Percentiles rank a stretch among this genome's conserved stretches.
Conservation (phyloP, 2,888 invertebrate species). For the Lithophane semibrunnea region DNA sequence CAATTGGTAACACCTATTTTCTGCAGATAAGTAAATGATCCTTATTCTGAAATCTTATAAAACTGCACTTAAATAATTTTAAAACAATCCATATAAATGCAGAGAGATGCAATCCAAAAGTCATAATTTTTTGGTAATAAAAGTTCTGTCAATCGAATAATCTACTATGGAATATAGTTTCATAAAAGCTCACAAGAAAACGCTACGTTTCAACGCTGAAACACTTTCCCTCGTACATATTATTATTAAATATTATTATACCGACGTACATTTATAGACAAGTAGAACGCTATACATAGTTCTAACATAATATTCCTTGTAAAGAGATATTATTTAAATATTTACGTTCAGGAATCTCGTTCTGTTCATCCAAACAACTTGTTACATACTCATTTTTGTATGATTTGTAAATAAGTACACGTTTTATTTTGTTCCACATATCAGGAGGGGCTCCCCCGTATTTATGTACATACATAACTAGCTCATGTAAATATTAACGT, state of each 20-base stretch:
- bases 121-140: neutral
- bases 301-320: constrained; percentile 58
- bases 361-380: constrained; percentile 65
- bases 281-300: constrained; percentile 57
- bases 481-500: constrained; percentile 68
- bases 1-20: neutral
- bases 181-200: neutral
- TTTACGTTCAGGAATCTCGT: constrained; percentile 71
- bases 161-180: neutral
- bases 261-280: constrained; percentile 53
- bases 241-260: constrained; percentile 43
- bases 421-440: constrained; percentile 75
- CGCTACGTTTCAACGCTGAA: constrained; percentile 26
- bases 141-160: neutral
- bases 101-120: neutral
- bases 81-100: neutral
- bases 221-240: constrained; percentile 33
- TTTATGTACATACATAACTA: constrained; percentile 66
- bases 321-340: constrained; percentile 63
- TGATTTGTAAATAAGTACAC: constrained; percentile 83
- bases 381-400: constrained; percentile 81
- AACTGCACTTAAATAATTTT: neutral
- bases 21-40: no score
- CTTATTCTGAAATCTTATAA: neutral
- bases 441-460: constrained; percentile 65